These are phyloP conservation scores for Athalia cordata DNA, from an alignment of 2,888 invertebrate species.

Conservation along the genomic window DNA sequence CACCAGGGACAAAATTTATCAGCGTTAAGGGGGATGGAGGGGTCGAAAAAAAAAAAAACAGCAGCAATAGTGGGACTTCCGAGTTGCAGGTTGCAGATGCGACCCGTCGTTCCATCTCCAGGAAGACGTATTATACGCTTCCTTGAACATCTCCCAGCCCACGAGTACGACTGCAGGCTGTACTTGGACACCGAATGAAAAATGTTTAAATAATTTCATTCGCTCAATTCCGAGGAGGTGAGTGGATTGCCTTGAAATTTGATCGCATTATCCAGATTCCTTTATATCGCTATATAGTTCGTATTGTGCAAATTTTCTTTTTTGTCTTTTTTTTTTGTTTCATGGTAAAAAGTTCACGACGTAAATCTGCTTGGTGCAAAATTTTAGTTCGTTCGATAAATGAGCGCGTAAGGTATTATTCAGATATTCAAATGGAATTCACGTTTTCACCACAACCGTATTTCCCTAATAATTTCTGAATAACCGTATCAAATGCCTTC, in stretches of 20 bases:
- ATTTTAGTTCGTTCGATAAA: neutral
- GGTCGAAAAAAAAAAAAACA: neutral
- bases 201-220: conserved; percentile 25
- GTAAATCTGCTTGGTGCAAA: neutral
- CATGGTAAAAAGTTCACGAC: neutral
- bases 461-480: neutral
- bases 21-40: conserved; percentile 3
- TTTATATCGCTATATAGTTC: conserved; percentile 17
- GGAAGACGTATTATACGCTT: conserved; percentile 31
- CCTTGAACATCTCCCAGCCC: neutral
- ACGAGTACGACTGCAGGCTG: conserved; percentile 2
- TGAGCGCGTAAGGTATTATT: too few species aligned
- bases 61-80: conserved; percentile 3
- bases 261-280: conserved; percentile 39
- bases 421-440: too few species aligned
- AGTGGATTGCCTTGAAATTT: conserved; percentile 8
- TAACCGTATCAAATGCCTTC: neutral
- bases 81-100: conserved; percentile 40
- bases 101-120: conserved; percentile 36
- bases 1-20: conserved; percentile 37
- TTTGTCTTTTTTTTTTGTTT: neutral
- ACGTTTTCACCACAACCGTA: too few species aligned
- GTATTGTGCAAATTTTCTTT: conserved; percentile 29
- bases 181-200: conserved; percentile 31
- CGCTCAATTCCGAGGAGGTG: neutral